Percentiles rank a stretch among this genome's conserved stretches.
These are phyloP conservation scores for Brachynemurus nebulosus DNA, from an alignment of 2,888 invertebrate genomes.

Conservation along the genomic window DNA sequence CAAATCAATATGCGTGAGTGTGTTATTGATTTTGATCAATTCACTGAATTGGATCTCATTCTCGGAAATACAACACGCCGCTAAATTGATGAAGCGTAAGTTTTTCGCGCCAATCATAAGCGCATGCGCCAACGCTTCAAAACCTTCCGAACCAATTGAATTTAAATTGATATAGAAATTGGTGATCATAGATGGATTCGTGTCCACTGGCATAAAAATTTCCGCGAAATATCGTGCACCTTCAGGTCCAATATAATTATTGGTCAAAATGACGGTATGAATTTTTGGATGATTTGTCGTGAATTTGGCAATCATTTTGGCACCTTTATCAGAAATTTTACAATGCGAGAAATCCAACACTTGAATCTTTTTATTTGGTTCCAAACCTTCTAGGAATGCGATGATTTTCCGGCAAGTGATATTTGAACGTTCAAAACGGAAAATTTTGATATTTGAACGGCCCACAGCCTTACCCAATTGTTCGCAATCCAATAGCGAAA, in stretches of 20 bases:
- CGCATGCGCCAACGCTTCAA: conserved; percentile 19
- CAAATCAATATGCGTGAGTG: conserved; percentile 24
- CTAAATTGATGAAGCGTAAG: conserved; percentile 21
- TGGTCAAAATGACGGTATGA: conserved; percentile 22
- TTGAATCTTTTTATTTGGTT: conserved; percentile 22
- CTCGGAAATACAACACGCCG: conserved; percentile 25
- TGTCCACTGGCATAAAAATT: not conserved
- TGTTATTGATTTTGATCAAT: conserved; percentile 22
- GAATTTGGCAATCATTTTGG: conserved; percentile 24
- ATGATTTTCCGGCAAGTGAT: conserved; percentile 25
- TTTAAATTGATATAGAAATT: conserved; percentile 23
- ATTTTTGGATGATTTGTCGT: conserved; percentile 20
- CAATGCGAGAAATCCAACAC: conserved; percentile 28
- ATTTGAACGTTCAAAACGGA: conserved; percentile 27
- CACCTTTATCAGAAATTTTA: conserved; percentile 25
- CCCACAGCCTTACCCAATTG: conserved; percentile 25
- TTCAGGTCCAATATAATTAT: conserved; percentile 24
- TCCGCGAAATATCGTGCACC: conserved; percentile 1
- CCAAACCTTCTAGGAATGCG: conserved; percentile 23
- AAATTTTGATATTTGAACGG: conserved; percentile 21
- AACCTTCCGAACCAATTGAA: conserved; percentile 21
- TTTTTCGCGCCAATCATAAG: conserved; percentile 17
- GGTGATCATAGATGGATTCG: not conserved
- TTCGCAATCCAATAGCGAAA: conserved; percentile 23
- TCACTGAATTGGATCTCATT: conserved; percentile 20